phyloP scores from a whole-genome alignment of 2,113 vertebrate species.

The Atrichornis clamosus region DNA sequence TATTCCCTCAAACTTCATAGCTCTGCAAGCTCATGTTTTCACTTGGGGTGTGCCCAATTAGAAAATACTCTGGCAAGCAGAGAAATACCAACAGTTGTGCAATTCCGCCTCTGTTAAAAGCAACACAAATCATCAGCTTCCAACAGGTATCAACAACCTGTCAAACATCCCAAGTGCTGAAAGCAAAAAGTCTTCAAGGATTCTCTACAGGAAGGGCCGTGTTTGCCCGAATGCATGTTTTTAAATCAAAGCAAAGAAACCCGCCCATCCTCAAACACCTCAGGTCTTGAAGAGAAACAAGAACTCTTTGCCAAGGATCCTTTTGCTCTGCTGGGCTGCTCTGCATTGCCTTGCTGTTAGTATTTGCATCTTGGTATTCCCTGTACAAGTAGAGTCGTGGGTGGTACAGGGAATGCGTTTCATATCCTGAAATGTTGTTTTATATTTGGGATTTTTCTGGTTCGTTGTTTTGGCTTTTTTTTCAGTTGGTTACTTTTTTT shows the following conservation, averaged over 20 bases:
- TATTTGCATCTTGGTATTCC: neutral
- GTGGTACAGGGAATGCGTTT: neutral
- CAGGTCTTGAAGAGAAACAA: neutral
- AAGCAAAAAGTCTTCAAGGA: conserved; percentile 7
- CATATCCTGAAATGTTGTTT: neutral
- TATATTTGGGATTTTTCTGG: neutral
- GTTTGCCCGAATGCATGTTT: neutral
- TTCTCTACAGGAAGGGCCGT: neutral
- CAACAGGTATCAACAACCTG: neutral
- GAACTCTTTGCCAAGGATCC: neutral
- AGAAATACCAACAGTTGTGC: conserved; percentile 14
- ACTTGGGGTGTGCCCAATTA: conserved; percentile 3
- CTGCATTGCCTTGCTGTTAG: neutral
- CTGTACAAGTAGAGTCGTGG: neutral
- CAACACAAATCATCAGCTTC: neutral
- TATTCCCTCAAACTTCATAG: neutral
- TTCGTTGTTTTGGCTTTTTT: neutral
- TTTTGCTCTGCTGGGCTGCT: neutral
- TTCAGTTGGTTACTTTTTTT: neutral
- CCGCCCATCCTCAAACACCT: neutral
- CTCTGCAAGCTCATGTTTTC: conserved; percentile 15
- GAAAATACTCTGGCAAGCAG: conserved; percentile 34
- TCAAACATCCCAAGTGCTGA: neutral
- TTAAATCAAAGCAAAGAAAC: neutral
- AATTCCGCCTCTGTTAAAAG: neutral